A percentile compares a stretch with the other conserved stretches of the same genome.
Conservation (phyloP, 2,888 invertebrate genomes). For the Sycophila texana region DNA sequence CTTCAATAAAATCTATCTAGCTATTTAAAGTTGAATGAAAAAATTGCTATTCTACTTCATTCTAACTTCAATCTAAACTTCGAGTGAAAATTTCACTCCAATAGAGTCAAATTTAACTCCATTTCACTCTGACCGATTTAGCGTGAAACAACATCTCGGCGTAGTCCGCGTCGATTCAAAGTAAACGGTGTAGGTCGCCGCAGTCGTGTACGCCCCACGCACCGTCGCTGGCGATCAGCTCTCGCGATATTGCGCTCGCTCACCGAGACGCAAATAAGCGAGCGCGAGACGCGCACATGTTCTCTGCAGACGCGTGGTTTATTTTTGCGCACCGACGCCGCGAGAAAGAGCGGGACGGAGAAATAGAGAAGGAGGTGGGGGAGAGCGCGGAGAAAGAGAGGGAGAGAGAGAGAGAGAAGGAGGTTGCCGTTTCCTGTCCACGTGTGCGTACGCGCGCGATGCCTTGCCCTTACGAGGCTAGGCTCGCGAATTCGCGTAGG, state of each 20-base stretch:
- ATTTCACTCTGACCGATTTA: too few species aligned
- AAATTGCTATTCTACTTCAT: too few species aligned
- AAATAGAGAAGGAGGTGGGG: constrained; percentile 49
- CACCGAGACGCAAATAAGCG: background rate
- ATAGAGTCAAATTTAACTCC: too few species aligned
- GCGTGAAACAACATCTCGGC: background rate
- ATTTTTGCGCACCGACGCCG: background rate
- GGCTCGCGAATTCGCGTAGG: constrained; percentile 15
- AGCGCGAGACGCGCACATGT: background rate
- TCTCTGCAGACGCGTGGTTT: background rate
- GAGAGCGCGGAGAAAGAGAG: too few species aligned
- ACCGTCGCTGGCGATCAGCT: background rate
- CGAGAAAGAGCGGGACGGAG: too few species aligned
- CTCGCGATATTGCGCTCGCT: background rate
- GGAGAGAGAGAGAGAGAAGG: constrained; percentile 41
- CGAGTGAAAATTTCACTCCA: too few species aligned
- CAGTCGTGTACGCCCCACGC: background rate
- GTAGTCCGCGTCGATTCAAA: background rate
- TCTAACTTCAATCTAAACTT: too few species aligned
- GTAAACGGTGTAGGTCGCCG: background rate
- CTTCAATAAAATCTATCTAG: too few species aligned
- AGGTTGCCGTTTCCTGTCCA: constrained; percentile 62
- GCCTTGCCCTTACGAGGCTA: background rate
- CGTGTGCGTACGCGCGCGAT: background rate
- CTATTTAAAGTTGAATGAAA: too few species aligned